Evolutionary conservation across 2,113 vertebrate genomes (phyloP).

Genomic region (Melozone crissalis): DNA sequence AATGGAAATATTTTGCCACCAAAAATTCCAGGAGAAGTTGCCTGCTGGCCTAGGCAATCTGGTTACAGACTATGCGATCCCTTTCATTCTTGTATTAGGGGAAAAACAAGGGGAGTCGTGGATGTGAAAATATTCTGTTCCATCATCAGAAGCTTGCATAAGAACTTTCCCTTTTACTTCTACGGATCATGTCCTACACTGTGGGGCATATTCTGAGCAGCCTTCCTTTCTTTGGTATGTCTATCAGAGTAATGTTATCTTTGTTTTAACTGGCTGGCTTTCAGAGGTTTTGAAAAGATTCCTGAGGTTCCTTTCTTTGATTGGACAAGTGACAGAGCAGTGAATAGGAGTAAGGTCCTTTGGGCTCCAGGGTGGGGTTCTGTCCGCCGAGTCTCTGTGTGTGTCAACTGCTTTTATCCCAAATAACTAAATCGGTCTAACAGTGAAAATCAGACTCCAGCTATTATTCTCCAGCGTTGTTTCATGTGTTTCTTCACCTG

Average conservation of each 20-base stretch:
- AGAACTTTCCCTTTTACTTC: not conserved
- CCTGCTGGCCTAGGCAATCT: not conserved
- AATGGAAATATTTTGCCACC: not conserved
- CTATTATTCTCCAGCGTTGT: not conserved
- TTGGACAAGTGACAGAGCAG: not conserved
- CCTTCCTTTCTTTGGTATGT: not conserved
- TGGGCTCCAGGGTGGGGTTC: not conserved
- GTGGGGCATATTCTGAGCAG: not conserved
- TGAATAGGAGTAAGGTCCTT: not conserved
- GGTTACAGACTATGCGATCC: not conserved
- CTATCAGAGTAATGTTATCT: not conserved
- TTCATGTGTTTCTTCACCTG: not conserved
- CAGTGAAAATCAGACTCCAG: not conserved
- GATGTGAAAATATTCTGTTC: not conserved
- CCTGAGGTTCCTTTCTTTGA: not conserved
- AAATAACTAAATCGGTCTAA: not conserved
- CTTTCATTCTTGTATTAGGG: not conserved
- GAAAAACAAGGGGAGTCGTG: not conserved
- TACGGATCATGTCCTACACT: not conserved
- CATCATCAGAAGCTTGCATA: not conserved
- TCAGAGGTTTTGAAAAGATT: not conserved
- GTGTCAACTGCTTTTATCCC: not conserved
- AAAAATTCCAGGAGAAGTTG: not conserved
- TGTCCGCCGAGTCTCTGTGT: not conserved
- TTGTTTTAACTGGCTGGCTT: not conserved